Evolutionary conservation across 2,113 vertebrate genomes (phyloP), one percentile per base, ranked within the genome.

Genomic region (Antechinus flavipes): DNA sequence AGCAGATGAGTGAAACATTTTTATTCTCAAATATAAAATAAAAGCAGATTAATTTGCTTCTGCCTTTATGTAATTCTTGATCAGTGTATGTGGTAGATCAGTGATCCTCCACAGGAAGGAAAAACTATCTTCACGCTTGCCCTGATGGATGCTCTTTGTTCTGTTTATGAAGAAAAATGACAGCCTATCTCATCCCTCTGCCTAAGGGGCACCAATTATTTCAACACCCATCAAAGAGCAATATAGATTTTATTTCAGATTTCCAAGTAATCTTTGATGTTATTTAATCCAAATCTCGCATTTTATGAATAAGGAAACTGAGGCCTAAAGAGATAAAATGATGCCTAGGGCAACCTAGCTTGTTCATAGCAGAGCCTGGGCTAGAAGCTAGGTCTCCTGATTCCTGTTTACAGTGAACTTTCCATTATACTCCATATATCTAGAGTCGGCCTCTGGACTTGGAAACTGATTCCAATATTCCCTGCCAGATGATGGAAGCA

Each of bases 171-270:
- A 53, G 76, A 91, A 46, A 90, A n/a, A 90, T 54, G n/a, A 54
- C 8, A 3, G 6, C 16, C 9, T 26, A 89, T n/a, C 26, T 61
- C 61, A 94, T 93, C 54, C 46, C 25, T 14, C 6, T 0, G 0
- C 9, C 47, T 89, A 53, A 53, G 53, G 26, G 27, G 22, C 89
- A 56, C 42, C 1, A n/a, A 61, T 24, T 84, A 42, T 42, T 42
- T 2, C 42, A 8, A 42, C 30, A 24, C 76, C 56, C 93, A 93
- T 95, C 95, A 94, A 93, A 97, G 94, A 93, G 54, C 56, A 93
- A 35, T 61, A 14, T 50, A 84, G 0, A 90, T 53, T 6, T 52
- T 76, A n/a, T 97, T 91, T 84, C 35, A 54, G 91, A 93, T 61
- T 58, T 22, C 2, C 53, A 55, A 94, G 8, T 46, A 61, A 89